Conservation (phyloP, 2,797 vertebrate species). For the Sorex maritimensis region DNA sequence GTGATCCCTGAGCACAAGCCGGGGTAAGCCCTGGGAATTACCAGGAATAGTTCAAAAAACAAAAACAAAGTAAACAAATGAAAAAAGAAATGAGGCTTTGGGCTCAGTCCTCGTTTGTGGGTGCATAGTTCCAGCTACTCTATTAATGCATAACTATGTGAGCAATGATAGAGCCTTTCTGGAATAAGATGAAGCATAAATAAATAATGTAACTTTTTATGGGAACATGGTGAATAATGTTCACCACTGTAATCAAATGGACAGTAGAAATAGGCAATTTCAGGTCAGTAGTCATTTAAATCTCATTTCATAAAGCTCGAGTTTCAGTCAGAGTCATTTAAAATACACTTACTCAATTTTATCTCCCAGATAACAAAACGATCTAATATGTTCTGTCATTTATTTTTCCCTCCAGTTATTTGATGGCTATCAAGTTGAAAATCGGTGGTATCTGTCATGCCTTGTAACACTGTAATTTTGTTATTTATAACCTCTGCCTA, state of each 20-base stretch:
- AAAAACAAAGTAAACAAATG: no score
- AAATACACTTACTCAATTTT: conserved; percentile 1
- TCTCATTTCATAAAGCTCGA: conserved; percentile 13
- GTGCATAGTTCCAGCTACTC: neutral
- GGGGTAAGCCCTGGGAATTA: no score
- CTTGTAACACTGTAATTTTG: neutral
- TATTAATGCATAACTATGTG: conserved; percentile 1
- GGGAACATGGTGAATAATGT: neutral
- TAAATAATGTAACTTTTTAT: neutral
- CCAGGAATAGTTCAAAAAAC: no score
- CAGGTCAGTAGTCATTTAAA: neutral
- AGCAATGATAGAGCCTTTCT: conserved; percentile 4
- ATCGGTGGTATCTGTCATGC: neutral
- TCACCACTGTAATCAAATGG: neutral
- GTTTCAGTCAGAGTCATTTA: conserved; percentile 35
- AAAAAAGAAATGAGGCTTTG: no score
- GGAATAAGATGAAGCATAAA: neutral
- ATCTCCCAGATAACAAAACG: neutral
- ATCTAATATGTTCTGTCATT: neutral
- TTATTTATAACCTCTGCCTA: conserved; percentile 25
- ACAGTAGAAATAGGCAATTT: conserved; percentile 16
- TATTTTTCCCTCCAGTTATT: neutral
- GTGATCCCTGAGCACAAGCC: no score
- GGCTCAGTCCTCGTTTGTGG: no score
- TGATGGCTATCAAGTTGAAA: conserved; percentile 15